These are phyloP conservation scores for Pelobates fuscus DNA, from an alignment of 2,113 vertebrate genomes.

Conservation along the genomic window DNA sequence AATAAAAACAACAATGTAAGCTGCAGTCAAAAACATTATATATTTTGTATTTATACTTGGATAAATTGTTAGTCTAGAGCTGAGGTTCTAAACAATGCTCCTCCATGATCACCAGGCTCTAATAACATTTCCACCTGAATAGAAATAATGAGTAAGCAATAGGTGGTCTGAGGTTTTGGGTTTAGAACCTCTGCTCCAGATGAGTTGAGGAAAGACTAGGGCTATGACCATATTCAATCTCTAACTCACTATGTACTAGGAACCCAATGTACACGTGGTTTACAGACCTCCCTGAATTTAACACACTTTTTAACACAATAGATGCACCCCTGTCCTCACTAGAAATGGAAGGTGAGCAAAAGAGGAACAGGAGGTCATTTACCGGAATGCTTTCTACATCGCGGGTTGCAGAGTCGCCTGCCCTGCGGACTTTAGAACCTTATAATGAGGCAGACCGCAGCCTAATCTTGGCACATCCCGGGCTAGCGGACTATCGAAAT, in stretches of 20 bases:
- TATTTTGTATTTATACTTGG: no score
- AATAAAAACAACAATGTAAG: no score
- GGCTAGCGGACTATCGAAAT: slow-evolving; percentile 51
- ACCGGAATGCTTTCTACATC: slow-evolving; percentile 49
- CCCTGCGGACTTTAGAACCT: slow-evolving; percentile 51
- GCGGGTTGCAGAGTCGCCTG: slow-evolving; percentile 51
- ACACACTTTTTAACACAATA: slow-evolving; percentile 8
- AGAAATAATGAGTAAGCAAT: no score
- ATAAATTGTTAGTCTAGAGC: no score
- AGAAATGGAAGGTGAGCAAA: slow-evolving; percentile 36
- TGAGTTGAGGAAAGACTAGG: background rate
- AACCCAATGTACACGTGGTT: background rate
- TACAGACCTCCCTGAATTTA: background rate
- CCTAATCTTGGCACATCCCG: slow-evolving; percentile 50
- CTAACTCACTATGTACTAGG: background rate
- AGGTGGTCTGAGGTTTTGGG: no score
- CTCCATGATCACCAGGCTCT: no score
- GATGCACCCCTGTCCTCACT: slow-evolving; percentile 43
- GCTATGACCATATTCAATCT: background rate
- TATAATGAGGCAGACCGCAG: slow-evolving; percentile 51
- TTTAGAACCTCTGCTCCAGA: background rate
- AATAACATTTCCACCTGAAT: no score
- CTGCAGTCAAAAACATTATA: no score
- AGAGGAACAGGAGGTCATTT: slow-evolving; percentile 49
- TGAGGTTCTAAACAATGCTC: no score